Base-by-base conservation (phyloP, 92 coral and sea anemone species). In the Metridium senile region DNA sequence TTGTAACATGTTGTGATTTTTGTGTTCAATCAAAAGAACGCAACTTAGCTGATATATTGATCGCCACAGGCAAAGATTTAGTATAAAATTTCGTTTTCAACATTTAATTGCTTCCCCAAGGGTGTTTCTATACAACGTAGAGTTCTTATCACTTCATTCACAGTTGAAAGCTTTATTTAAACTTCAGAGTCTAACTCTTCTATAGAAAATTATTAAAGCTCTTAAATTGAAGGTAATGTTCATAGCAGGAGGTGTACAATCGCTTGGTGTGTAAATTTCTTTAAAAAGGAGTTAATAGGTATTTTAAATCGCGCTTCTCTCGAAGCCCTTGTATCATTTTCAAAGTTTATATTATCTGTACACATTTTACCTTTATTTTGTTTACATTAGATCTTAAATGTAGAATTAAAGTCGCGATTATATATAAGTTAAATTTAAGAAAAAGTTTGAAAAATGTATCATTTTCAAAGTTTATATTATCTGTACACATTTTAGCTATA, bases 81-180 rank as follows among this genome's bases (percentile, higher is more conserved):
- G 78, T 21, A 29, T 52, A 73, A 73, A 28, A 58, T 73, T 73
- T 33, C 31, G 66, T 59, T 59, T 59, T 59, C 66, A 22, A 73
- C 78, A 33, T 73, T 73, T 73, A 73, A 73, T 73, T 73, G 78
- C 34, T 73, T 73, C 78, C 78, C 78, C 57, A 52, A 73, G 78
- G 78, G 78, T 33, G 78, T 54, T 54, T 54, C 16, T 54, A 54
- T 20, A 54, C 59, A 59, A 9, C 32, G 66, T 59, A 26, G 18
- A 54, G 33, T 18, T 54, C 66, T 59, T 59, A 59, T 59, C 66
- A 72, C 52, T 73, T 73, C 78, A 73, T 73, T 47, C 78, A 73
- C 78, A 58, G 66, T 74, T 75, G 61, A 72, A 75, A 62, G 71
- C 66, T 43, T 62, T 75, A 75, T 75, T 62, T 46, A 21, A 75